Conservation (phyloP, 2,113 vertebrate genomes). For the Zosterops japonicus region DNA sequence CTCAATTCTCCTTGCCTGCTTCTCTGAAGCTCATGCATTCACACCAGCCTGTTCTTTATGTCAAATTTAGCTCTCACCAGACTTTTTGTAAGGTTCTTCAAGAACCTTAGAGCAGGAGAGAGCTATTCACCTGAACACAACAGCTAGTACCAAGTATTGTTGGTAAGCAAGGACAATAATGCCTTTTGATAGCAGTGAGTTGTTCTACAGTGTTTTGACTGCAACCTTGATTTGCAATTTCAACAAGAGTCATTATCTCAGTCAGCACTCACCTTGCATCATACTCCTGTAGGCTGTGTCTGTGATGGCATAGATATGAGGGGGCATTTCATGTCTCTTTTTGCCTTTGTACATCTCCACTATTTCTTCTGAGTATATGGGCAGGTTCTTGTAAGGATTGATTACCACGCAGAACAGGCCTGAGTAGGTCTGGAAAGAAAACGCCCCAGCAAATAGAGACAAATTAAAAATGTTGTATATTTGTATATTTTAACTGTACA, state of each 20-base stretch:
- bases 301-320: slow-evolving; percentile 98
- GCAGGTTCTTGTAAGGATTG: slow-evolving; percentile 98
- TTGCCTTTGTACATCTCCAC: slow-evolving; percentile 99
- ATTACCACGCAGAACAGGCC: slow-evolving; percentile 99
- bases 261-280: slow-evolving; percentile 92
- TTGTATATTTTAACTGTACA: not conserved
- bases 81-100: not conserved
- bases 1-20: not conserved
- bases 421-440: slow-evolving; percentile 88
- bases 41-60: not conserved
- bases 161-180: not conserved
- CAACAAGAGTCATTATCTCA: slow-evolving; percentile 7
- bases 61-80: not conserved
- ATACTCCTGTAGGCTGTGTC: slow-evolving; percentile 98
- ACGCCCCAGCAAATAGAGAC: not conserved
- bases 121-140: not conserved
- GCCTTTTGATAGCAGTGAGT: not conserved
- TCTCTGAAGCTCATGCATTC: not conserved
- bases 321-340: slow-evolving; percentile 98
- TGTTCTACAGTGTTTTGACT: not conserved
- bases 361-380: slow-evolving; percentile 98
- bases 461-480: not conserved
- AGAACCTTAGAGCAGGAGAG: not conserved
- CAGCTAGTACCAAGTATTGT: not conserved
- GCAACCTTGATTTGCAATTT: not conserved